Conservation (phyloP, 2,797 vertebrate genomes). For the Darevskia nairensis region DNA sequence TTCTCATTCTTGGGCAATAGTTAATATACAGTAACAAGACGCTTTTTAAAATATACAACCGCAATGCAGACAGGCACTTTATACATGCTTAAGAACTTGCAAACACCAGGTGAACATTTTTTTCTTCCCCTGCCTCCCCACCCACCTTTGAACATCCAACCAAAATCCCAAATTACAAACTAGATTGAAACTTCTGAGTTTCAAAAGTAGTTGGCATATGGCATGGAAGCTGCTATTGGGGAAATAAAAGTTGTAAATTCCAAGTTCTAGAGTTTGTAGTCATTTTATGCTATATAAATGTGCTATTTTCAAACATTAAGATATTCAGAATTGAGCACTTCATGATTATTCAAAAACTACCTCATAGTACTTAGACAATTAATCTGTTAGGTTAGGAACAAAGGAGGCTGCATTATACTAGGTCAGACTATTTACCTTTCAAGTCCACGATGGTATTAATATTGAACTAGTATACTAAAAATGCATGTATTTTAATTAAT, state of each 20-base stretch:
- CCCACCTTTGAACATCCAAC: neutral
- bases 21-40: constrained; percentile 14
- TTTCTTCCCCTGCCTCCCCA: too few relatives aligned
- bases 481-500: constrained; percentile 25
- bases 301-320: neutral
- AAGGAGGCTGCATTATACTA: neutral
- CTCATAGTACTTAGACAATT: neutral
- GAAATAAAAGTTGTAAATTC: neutral
- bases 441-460: neutral
- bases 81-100: neutral
- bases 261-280: neutral
- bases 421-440: neutral
- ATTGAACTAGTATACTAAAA: constrained; percentile 1
- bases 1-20: constrained; percentile 21
- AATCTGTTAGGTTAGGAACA: neutral
- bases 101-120: neutral
- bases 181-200: neutral
- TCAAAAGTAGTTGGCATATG: neutral
- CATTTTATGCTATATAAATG: neutral
- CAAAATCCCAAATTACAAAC: neutral
- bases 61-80: too few relatives aligned
- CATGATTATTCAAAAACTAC: neutral
- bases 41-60: neutral
- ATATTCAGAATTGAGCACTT: neutral
- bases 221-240: neutral